phyloP scores from a whole-genome alignment of 2,888 invertebrate genomes.

The Litoditis marina region DNA sequence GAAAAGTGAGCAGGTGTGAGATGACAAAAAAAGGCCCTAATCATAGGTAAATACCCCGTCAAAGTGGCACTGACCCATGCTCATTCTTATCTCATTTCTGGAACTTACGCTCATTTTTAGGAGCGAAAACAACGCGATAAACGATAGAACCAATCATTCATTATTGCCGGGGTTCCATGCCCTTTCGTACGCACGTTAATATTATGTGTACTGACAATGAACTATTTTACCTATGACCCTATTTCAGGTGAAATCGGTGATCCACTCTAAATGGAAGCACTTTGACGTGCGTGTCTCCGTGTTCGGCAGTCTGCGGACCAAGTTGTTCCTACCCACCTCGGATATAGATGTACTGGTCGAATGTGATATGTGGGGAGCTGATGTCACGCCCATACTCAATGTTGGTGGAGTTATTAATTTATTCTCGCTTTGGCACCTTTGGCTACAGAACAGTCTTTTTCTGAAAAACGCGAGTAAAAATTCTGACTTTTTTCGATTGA shows the following conservation, averaged over 20 bases:
- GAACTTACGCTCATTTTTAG: too few relatives aligned
- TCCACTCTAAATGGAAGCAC: constrained; percentile 25
- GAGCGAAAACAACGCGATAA: neutral
- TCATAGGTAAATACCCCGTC: too few relatives aligned
- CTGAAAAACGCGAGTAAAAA: too few relatives aligned
- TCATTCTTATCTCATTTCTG: too few relatives aligned
- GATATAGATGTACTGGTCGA: constrained; percentile 75
- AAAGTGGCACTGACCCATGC: too few relatives aligned
- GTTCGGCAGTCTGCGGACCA: constrained; percentile 95
- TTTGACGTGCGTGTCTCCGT: constrained; percentile 74
- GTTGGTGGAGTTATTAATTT: too few relatives aligned
- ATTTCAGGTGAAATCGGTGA: constrained; percentile 28
- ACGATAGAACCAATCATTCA: too few relatives aligned
- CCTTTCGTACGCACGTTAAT: neutral
- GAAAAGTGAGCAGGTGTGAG: too few relatives aligned
- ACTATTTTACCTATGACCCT: neutral
- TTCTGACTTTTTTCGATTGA: too few relatives aligned
- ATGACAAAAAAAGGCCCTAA: too few relatives aligned
- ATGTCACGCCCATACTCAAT: neutral
- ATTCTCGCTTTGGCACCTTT: too few relatives aligned
- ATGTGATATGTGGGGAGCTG: constrained; percentile 26
- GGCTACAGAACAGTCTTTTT: too few relatives aligned
- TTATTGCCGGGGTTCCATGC: neutral
- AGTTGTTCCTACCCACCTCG: constrained; percentile 90
- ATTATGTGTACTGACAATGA: neutral